A percentile compares a stretch with the other conserved stretches of the same genome.
Conservation (phyloP, 2,113 vertebrate species). For the Isurus oxyrinchus region DNA sequence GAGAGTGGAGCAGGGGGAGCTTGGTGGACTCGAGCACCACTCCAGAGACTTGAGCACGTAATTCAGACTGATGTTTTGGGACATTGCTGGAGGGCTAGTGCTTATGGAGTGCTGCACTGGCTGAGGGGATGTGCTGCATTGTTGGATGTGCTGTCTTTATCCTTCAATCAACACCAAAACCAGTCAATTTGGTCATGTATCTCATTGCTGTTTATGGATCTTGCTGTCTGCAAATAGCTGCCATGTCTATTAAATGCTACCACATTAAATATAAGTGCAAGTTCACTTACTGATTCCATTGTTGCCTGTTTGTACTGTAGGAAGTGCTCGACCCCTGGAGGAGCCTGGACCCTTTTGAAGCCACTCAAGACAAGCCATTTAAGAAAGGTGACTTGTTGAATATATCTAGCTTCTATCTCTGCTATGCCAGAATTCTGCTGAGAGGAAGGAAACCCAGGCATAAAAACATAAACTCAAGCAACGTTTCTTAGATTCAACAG, state of each 20-base stretch:
- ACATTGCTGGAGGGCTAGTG: not conserved
- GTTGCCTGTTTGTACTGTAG: constrained; percentile 44
- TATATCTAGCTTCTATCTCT: not conserved
- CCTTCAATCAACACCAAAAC: not conserved
- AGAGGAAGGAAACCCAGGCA: not conserved
- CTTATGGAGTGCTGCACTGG: not conserved
- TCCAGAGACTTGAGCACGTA: not conserved
- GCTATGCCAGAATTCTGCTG: not conserved
- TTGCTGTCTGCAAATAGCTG: not conserved
- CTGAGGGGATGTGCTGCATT: not conserved
- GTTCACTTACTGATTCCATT: not conserved
- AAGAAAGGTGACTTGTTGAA: constrained; percentile 59
- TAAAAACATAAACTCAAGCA: not conserved
- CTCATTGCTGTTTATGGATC: not conserved
- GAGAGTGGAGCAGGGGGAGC: not conserved
- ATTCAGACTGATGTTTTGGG: not conserved
- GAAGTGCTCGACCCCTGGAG: constrained; percentile 63
- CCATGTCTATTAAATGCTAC: not conserved
- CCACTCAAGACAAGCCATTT: constrained; percentile 59
- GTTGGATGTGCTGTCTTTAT: not conserved
- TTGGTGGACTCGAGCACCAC: not conserved
- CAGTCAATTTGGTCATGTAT: not conserved
- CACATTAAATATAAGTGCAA: not conserved
- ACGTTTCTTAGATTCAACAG: not conserved
- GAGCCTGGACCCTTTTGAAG: constrained; percentile 66